Base-by-base conservation (phyloP, 37 sponge, comb jelly and placozoan species). In the Ianthella basta region DNA sequence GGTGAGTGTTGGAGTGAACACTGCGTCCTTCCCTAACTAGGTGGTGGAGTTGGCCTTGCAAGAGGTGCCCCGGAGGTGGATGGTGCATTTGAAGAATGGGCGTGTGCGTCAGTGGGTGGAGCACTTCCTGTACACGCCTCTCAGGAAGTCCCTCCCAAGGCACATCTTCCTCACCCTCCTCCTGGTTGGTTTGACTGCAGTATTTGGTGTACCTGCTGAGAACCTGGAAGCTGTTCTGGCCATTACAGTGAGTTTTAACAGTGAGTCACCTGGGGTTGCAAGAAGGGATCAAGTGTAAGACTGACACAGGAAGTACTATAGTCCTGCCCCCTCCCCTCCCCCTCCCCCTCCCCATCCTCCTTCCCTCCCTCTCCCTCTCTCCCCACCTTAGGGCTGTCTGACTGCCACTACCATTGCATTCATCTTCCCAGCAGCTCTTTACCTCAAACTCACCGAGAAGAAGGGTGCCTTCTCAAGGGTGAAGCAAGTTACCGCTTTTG, bases 341-440 rank as follows among this genome's bases (percentile, higher is more conserved):
- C 8, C 50, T 44, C 50, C 50, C 8, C 50, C 50, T 44, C 50
- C 50, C 8, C 50, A 10, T 25, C 10, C 10, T 23, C 4, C 25
- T 61, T 4, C 25, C 2, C 63, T 4, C n/a, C 27, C 4, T 44
- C 50, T 44, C 50, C 50, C 8, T 8, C 50, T 44, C 50, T 8
- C 8, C 50, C 8, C 13, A 33, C 4, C 44, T 5, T 56, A 92
- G 92, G 92, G 92, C 37, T 86, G 91, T 79, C 77, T 89, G 56
- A 87, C 84, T 21, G 93, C 93, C 18, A 84, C 87, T 8, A 87
- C 90, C 10, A 54, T 90, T 36, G 94, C 88, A 50, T 93, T 93
- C 79, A 90, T 93, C 34, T 33, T 93, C 29, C 94, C 94, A 15
- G 77, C 94, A 13, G 86, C 85, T 79, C 30, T 84, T 77, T 93